Base-by-base conservation (phyloP, 2,797 vertebrate species). In the Falco novaeseelandiae region DNA sequence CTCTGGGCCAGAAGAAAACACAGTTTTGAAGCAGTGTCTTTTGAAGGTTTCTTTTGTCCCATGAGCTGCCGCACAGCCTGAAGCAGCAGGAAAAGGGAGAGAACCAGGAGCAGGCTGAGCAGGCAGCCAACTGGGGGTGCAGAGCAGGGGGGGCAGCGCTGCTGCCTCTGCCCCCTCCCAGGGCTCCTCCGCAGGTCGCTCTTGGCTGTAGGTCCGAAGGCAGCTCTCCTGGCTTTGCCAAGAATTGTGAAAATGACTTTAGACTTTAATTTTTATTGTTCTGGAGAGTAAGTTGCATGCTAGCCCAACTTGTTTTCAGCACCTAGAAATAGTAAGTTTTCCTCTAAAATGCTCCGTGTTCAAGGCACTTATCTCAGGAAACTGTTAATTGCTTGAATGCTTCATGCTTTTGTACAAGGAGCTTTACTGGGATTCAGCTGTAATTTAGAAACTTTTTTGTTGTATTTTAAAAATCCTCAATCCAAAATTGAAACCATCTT, bases 31-130 rank as follows among this genome's bases (percentile, higher is more conserved):
- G 32, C 15, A 38, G 21, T 11, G 51, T 21, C 13, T 69, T 61
- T 61, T 30, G 20, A 49, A 61, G 32, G 12, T 26, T 14, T 54
- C 9, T 71, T 32, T 20, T 19, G 44, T 42, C 20, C 36, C 4
- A 0, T 15, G 17, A 55, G 30, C 17, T 49, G 55, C 34, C 4
- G 13, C 4, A 1, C 6, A 29, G n/a, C 27, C 4, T 27, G 42
- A 27, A 83, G 36, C 46, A 34, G 17, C 21, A 14, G 74, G 16
- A 34, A 30, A 15, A 82, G 8, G 30, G 42, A 55, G 9, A 61
- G 51, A 30, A 26, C 10, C 3, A 14, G 2, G 4, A 42, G 14
- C 10, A 57, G 52, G 32, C 49, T 34, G 59, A 34, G 69, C 26
- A 32, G 38, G 44, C 42, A 59, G 46, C 1, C 8, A n/a, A 29